phyloP scores from a whole-genome alignment of 2,113 vertebrate species.

The Butorides virescens region DNA sequence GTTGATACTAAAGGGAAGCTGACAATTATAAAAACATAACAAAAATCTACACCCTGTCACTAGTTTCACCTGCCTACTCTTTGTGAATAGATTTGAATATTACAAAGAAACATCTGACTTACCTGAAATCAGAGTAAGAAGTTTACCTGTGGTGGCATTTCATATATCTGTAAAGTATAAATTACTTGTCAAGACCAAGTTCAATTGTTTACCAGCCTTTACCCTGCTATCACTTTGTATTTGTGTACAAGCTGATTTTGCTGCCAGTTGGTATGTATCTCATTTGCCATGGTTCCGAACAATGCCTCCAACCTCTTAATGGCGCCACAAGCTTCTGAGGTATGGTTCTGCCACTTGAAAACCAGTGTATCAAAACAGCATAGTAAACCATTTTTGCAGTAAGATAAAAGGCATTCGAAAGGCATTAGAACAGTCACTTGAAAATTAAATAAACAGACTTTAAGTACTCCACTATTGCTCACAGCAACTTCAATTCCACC shows the following conservation, averaged over 20 bases:
- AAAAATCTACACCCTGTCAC: background rate
- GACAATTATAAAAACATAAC: background rate
- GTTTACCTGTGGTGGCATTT: background rate
- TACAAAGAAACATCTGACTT: background rate
- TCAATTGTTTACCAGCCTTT: background rate
- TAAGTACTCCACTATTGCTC: background rate
- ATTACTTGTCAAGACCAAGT: background rate
- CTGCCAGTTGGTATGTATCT: background rate
- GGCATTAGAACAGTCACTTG: background rate
- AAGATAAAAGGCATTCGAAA: background rate
- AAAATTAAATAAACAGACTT: background rate
- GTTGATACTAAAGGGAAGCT: background rate
- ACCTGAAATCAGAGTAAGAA: background rate
- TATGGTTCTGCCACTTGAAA: background rate
- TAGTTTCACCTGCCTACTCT: background rate
- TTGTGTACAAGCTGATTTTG: background rate
- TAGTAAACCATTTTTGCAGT: background rate
- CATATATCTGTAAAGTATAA: background rate
- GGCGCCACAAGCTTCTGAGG: background rate
- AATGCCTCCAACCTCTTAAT: background rate
- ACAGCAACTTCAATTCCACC: background rate
- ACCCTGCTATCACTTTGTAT: background rate
- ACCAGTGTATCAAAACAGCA: background rate
- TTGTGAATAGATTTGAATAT: background rate
- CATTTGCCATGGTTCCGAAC: background rate